Evolutionary conservation across 2,888 invertebrate species (phyloP).

Genomic region (Criorhina ranunculi): DNA sequence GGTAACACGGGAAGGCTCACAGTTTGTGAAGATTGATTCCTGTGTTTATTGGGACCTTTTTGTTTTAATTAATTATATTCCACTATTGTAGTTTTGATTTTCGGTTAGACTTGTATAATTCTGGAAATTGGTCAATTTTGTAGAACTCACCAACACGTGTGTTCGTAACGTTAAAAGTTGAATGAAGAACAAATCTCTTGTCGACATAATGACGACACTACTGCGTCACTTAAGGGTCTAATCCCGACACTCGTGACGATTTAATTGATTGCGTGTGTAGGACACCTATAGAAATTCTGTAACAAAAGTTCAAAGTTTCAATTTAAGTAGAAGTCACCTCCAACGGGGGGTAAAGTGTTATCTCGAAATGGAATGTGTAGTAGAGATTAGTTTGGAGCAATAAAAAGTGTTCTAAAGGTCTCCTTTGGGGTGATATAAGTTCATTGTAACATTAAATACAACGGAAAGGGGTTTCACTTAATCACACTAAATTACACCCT

Average conservation of each 20-base stretch:
- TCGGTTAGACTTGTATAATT: not conserved
- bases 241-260: slow-evolving; percentile 32
- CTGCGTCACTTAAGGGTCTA: slow-evolving; percentile 11
- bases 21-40: slow-evolving; percentile 19
- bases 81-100: slow-evolving; percentile 3
- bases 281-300: slow-evolving; percentile 17
- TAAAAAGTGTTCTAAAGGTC: slow-evolving; percentile 11
- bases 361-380: slow-evolving; percentile 18
- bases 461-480: slow-evolving; percentile 14
- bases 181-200: not conserved
- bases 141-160: slow-evolving; percentile 13
- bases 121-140: slow-evolving; percentile 28
- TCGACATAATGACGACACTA: slow-evolving; percentile 13
- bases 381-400: slow-evolving; percentile 10
- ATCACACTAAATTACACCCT: not conserved
- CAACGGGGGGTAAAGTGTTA: not conserved
- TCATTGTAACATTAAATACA: slow-evolving; percentile 16
- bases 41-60: slow-evolving; percentile 4
- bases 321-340: slow-evolving; percentile 4
- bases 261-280: slow-evolving; percentile 47
- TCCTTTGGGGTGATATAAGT: not conserved
- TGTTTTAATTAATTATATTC: slow-evolving; percentile 18
- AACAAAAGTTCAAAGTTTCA: slow-evolving; percentile 49
- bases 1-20: not conserved
- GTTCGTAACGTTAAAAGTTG: slow-evolving; percentile 25